Percentiles rank a stretch among this genome's conserved stretches.
phyloP scores from a whole-genome alignment of 2,113 vertebrate genomes.

The Athene noctua region DNA sequence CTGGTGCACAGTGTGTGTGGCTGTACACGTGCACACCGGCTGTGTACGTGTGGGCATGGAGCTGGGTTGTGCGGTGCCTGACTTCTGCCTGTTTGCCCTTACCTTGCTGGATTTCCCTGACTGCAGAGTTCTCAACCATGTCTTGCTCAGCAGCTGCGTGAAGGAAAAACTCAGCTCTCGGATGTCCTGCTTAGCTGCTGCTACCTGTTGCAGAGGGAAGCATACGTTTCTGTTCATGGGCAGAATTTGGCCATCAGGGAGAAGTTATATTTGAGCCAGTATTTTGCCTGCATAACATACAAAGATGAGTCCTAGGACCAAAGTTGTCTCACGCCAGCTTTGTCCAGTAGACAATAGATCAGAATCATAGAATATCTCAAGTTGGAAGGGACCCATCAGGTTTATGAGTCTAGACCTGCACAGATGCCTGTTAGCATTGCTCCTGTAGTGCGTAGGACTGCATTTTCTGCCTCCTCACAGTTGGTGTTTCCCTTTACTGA shows the following conservation, averaged over 20 bases:
- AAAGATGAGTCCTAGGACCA: not conserved
- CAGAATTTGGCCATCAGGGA: not conserved
- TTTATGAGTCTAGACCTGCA: not conserved
- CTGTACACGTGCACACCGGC: fast-evolving
- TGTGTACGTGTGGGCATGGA: fast-evolving
- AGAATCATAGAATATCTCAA: not conserved
- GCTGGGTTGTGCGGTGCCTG: not conserved
- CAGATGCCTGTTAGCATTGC: not conserved
- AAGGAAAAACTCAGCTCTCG: not conserved
- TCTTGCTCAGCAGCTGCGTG: not conserved
- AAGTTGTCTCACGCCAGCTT: not conserved
- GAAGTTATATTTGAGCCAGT: fast-evolving
- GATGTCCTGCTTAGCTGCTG: not conserved
- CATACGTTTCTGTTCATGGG: fast-evolving
- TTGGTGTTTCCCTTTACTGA: not conserved
- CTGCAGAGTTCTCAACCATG: fast-evolving
- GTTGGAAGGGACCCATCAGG: not conserved
- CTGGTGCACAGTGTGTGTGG: not conserved
- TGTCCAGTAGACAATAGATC: not conserved
- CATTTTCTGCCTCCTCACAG: not conserved
- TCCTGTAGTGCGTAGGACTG: not conserved
- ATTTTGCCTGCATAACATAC: not conserved
- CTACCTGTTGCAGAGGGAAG: not conserved
- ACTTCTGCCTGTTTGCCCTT: not conserved
- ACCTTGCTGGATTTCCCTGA: not conserved